A percentile compares a stretch with the other conserved stretches of the same genome.
phyloP scores from a whole-genome alignment of 2,113 vertebrate genomes.

The Oostethus manadensis region DNA sequence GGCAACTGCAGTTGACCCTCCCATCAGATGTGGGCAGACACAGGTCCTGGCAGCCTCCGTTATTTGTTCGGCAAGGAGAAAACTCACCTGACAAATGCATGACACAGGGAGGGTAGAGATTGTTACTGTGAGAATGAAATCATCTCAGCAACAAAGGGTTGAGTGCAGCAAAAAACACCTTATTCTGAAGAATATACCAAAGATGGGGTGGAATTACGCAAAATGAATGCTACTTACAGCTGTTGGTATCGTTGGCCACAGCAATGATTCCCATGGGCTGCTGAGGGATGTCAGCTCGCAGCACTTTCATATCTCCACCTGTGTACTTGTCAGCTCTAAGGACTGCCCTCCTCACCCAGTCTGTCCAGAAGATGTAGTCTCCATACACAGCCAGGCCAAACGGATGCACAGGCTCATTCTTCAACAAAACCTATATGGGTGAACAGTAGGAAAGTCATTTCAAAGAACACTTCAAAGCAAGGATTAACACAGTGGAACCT shows the following conservation, averaged over 20 bases:
- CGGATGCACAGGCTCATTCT: slow-evolving; percentile 93
- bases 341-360: slow-evolving; percentile 95
- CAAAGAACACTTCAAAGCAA: neutral
- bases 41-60: slow-evolving; percentile 91
- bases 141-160: neutral
- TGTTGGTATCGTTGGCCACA: slow-evolving; percentile 96
- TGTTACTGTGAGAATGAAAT: neutral
- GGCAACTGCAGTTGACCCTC: slow-evolving; percentile 91
- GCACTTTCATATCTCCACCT: slow-evolving; percentile 89
- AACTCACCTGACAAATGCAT: slow-evolving; percentile 78
- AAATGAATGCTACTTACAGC: slow-evolving; percentile 80
- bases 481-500: too few relatives aligned
- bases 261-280: slow-evolving; percentile 98
- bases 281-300: slow-evolving; percentile 94
- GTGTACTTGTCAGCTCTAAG: slow-evolving; percentile 92
- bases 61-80: slow-evolving; percentile 86
- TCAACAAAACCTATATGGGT: slow-evolving; percentile 83
- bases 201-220: neutral
- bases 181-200: neutral
- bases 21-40: slow-evolving; percentile 88
- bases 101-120: neutral
- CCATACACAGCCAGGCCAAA: slow-evolving; percentile 93
- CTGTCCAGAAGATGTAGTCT: slow-evolving; percentile 97
- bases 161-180: too few relatives aligned
- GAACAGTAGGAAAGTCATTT: slow-evolving; percentile 4